These are phyloP conservation scores for Lottia scabra DNA, from an alignment of 2,888 invertebrate species.

Conservation along the genomic window DNA sequence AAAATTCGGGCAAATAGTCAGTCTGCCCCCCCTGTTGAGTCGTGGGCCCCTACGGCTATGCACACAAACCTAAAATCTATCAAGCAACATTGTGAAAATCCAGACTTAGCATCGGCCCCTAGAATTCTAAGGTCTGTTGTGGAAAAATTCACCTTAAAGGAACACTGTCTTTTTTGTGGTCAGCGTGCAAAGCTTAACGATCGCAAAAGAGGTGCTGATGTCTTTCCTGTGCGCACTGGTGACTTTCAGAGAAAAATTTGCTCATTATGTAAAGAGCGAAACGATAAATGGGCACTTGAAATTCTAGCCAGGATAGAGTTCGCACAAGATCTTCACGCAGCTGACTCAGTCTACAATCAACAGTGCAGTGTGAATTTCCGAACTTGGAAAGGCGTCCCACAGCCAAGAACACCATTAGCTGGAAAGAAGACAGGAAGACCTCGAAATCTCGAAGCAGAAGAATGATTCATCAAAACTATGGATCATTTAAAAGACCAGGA, in stretches of 20 bases:
- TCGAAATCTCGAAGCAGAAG: no score
- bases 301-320: conserved; percentile 2
- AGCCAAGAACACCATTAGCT: background rate
- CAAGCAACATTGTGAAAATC: no score
- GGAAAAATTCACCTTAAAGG: background rate
- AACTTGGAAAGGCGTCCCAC: background rate
- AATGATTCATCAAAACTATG: no score
- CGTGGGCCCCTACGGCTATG: no score
- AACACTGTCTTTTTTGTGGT: conserved; percentile 8
- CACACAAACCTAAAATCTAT: no score
- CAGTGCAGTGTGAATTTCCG: background rate
- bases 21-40: no score
- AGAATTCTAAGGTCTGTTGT: background rate
- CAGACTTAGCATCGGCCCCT: no score
- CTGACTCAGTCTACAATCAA: conserved; percentile 2
- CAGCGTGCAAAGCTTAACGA: background rate
- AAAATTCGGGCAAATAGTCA: no score
- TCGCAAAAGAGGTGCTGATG: background rate
- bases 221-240: background rate
- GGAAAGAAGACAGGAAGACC: no score
- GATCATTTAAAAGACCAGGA: no score
- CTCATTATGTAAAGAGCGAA: background rate
- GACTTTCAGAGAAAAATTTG: background rate
- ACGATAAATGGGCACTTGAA: background rate
- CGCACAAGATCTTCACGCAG: background rate